Evolutionary conservation across 2,888 invertebrate genomes (phyloP), one percentile per base, ranked within the genome.

Genomic region (Apodemia hepburni): DNA sequence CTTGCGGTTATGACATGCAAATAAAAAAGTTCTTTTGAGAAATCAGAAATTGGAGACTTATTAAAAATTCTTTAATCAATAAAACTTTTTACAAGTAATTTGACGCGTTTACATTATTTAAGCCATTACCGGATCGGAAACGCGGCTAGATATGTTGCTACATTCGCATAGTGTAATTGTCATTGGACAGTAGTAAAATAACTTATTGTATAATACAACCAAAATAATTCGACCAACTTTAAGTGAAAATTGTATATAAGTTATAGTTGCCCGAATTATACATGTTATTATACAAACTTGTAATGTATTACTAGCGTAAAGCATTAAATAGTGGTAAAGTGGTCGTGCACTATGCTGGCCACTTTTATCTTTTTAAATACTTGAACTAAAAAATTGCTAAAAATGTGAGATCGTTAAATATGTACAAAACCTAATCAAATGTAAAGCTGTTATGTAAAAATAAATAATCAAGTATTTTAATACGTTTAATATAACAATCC

Each of bases 311-410:
- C 11, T 54, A 9, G 22, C 54, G 27, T 27, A 54, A 54, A 54
- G 54, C 54, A 54, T 15, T 54, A 54, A 22, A 54, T 54, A 54
- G 54, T 54, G 54, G 15, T 27, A 54, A 12, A 54, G 54, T 15
- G 18, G 6, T 54, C 0, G 54, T 22, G 27, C 54, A 54, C 15
- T 27, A 27, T 27, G 12, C 54, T 54, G 27, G 22, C 9, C 54
- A 38, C 11, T 38, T 2, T 35, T 35, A 35, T 9, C 8, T 9
- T 9, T 38, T 38, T 38, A 38, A 12, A 11, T 22, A 22, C 22
- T 22, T 22, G 22, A 22, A 22, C 22, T 2, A 38, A 12, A 11
- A 11, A 38, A 12, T 38, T 38, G 9, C 38, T 11, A 38, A 38
- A 38, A 12, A 38, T 22, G 38, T 38, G 38, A 38, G 38, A 12